A percentile compares a stretch with the other conserved stretches of the same genome.
phyloP scores from a whole-genome alignment of 2,797 vertebrate species.

The Vireo griseus region DNA sequence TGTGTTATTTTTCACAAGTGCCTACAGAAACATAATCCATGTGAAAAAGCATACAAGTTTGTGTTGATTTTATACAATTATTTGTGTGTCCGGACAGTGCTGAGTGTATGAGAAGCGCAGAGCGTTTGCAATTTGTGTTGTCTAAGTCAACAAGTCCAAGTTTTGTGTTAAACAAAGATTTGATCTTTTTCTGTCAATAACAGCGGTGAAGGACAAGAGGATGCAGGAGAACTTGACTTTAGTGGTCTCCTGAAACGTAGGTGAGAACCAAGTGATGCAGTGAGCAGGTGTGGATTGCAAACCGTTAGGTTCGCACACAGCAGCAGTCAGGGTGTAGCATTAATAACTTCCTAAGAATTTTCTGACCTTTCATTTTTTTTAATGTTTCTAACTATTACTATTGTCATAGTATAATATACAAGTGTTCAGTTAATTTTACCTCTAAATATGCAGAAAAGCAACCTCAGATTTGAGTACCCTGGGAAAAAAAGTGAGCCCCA shows the following conservation, averaged over 20 bases:
- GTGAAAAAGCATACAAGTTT: conserved; percentile 76
- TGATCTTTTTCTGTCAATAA: conserved; percentile 89
- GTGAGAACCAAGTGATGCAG: conserved; percentile 86
- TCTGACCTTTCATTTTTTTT: neutral
- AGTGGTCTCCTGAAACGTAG: conserved; percentile 99
- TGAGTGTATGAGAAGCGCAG: conserved; percentile 50
- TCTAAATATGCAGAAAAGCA: neutral
- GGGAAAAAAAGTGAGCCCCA: neutral
- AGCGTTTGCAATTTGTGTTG: conserved; percentile 48
- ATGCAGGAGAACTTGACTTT: conserved; percentile 99
- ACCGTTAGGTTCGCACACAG: conserved; percentile 51
- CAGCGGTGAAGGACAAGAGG: conserved; percentile 99
- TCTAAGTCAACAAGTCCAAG: conserved; percentile 43
- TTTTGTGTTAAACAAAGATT: conserved; percentile 72
- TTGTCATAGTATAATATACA: neutral
- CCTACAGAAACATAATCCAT: conserved; percentile 64
- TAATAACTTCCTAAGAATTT: conserved; percentile 44
- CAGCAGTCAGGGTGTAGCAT: conserved; percentile 65
- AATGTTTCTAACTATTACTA: conserved; percentile 10
- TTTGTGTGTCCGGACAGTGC: conserved; percentile 49
- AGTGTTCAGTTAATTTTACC: neutral
- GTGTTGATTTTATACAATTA: conserved; percentile 66
- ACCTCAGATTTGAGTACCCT: neutral
- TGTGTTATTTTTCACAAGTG: conserved; percentile 81
- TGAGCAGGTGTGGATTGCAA: conserved; percentile 70